phyloP scores from a whole-genome alignment of 2,888 invertebrate genomes.

The Lochmaea crataegi region DNA sequence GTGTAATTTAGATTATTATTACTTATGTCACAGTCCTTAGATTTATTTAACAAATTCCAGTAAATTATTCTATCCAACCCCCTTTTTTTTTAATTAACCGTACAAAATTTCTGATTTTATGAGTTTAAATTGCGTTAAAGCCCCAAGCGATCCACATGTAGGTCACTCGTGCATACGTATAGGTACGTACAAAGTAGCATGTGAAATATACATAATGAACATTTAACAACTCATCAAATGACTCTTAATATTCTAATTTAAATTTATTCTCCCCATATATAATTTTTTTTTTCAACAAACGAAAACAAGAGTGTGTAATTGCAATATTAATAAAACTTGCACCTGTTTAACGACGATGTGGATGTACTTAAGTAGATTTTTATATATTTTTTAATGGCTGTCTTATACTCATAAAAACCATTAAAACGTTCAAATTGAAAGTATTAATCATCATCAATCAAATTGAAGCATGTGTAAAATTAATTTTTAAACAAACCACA shows the following conservation, averaged over 20 bases:
- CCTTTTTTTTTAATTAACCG: neutral
- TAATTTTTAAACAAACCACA: neutral
- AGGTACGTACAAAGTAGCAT: slow-evolving; percentile 1
- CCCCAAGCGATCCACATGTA: slow-evolving; percentile 6
- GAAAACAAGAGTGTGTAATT: slow-evolving; percentile 47
- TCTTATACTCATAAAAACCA: slow-evolving; percentile 35
- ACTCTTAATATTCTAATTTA: slow-evolving; percentile 40
- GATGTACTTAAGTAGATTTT: slow-evolving; percentile 40
- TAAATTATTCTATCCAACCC: too few relatives aligned
- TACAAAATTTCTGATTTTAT: slow-evolving; percentile 7
- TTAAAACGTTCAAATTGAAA: slow-evolving; percentile 39
- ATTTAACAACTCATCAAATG: slow-evolving; percentile 38
- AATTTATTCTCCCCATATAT: slow-evolving; percentile 40
- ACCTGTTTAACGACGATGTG: slow-evolving; percentile 44
- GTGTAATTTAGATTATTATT: too few relatives aligned
- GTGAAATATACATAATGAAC: slow-evolving; percentile 23
- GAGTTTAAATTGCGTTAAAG: slow-evolving; percentile 1
- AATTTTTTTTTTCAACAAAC: slow-evolving; percentile 19
- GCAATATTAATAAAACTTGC: slow-evolving; percentile 44
- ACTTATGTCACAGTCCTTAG: too few relatives aligned
- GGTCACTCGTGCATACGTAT: slow-evolving; percentile 18
- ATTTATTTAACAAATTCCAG: too few relatives aligned
- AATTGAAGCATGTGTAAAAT: slow-evolving; percentile 27
- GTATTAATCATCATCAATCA: slow-evolving; percentile 42
- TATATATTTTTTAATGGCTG: slow-evolving; percentile 48